Conservation (phyloP, 2,888 invertebrate genomes). For the Spisula subtruncata region DNA sequence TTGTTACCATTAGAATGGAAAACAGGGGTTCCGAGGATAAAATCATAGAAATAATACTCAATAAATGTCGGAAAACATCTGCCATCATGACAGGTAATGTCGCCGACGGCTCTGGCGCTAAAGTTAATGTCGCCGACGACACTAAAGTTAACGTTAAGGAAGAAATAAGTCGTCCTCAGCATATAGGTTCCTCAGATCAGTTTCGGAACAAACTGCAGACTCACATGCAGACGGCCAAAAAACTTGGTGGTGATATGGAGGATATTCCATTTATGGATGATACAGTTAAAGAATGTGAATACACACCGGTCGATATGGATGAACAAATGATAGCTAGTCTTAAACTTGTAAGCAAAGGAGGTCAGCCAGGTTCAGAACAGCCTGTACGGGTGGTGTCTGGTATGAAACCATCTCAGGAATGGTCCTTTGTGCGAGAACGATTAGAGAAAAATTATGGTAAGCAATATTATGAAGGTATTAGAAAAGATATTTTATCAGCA, state of each 20-base stretch:
- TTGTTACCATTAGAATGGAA: slow-evolving; percentile 59
- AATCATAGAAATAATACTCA: slow-evolving; percentile 44
- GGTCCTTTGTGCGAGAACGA: slow-evolving; percentile 76
- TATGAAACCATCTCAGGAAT: slow-evolving; percentile 72
- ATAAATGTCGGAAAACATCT: slow-evolving; percentile 43
- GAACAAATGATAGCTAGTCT: slow-evolving; percentile 78
- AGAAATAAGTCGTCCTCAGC: not conserved
- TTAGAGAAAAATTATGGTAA: slow-evolving; percentile 74
- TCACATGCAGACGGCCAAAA: slow-evolving; percentile 56
- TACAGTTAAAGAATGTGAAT: slow-evolving; percentile 60
- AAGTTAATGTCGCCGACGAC: not conserved
- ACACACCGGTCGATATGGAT: slow-evolving; percentile 74
- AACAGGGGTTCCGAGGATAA: slow-evolving; percentile 64
- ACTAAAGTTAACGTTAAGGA: not conserved
- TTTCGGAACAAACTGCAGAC: slow-evolving; percentile 59
- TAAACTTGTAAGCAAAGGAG: slow-evolving; percentile 64
- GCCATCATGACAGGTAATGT: slow-evolving; percentile 24
- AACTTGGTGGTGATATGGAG: slow-evolving; percentile 32
- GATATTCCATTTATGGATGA: slow-evolving; percentile 74
- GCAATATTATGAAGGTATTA: slow-evolving; percentile 74
- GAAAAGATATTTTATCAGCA: slow-evolving; percentile 71
- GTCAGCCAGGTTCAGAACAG: slow-evolving; percentile 30
- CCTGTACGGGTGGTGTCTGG: slow-evolving; percentile 11
- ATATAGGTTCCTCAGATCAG: slow-evolving; percentile 34
- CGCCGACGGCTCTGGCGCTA: not conserved